Evolutionary conservation across 1,140 invertebrate species (phyloP), one percentile per base, ranked within the genome.

Genomic region (Meteorus sp.): DNA sequence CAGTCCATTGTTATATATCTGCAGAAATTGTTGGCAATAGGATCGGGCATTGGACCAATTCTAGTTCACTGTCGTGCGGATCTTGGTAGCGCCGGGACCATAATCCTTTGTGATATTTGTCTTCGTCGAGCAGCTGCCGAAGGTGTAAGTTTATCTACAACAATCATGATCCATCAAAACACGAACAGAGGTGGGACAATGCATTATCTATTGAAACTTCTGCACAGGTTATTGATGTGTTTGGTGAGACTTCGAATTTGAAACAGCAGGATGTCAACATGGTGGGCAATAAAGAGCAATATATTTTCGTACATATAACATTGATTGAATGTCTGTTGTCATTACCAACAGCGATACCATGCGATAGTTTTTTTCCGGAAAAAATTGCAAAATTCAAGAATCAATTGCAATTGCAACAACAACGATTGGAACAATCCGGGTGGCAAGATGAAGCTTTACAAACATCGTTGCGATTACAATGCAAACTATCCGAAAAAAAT

Each of bases 21-120:
- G 70, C 85, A 64, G 83, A 87, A 74, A 82, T 78, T 63, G 61
- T 82, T 60, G n/a, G 80, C 83, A 29, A 88, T 85, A 66, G 91
- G 93, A 13, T 77, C 85, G 1, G 93, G 96, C 69, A 82, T 86
- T 9, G 95, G 96, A 2, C 96, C 97, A 0, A 87, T 98, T 52
- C 86, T 98, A 1, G 84, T 88, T 19, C 89, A 91, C 66, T 91
- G 89, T 79, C 84, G 85, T 75, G 88, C 88, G 50, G 88, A 88
- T 2, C 85, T 89, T 58, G 88, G 88, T 8, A 77, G 88, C 60
- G 89, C 88, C 3, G 88, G 88, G 27, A 86, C 84, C 3, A 85
- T 88, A 53, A 86, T 90, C 44, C 82, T 87, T 11, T 67, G 72
- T 19, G 71, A 74, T 9, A 70, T 72, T 31, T 71, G 69, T 54